Base-by-base conservation (phyloP, 2,888 invertebrate genomes). In the Standfussiana lucernea region DNA sequence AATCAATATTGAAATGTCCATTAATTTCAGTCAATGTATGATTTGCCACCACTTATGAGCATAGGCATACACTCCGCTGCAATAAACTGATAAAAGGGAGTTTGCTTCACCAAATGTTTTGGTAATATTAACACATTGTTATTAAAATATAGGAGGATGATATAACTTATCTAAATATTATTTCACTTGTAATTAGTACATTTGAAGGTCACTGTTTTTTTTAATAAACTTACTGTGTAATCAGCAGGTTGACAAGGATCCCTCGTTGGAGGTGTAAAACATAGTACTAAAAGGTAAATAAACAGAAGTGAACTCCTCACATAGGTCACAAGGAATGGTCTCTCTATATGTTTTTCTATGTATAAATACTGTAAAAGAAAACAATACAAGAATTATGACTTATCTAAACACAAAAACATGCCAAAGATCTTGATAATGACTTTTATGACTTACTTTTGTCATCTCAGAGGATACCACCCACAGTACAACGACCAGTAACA, bases 381-480 rank as follows among this genome's bases (percentile, higher is more conserved):
- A 83, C 71, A 76, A 76, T 79, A 61, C 35, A 77, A 45, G 56
- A 59, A 76, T 59, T 71, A 59, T 13, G n/a, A 35, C 4, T 53
- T 53, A n/a, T 45, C 67, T 13, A 59, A 13, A 32, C 2, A 53
- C 24, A 37, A 35, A 42, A 24, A 69, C 50, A 21, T 70, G 15
- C 32, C 13, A 21, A 62, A 56, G 10, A 32, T 35, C 50, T 70
- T 66, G 1, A 1, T 68, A 75, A n/a, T 65, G 56, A 32, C 28
- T 50, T 61, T 10, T 59, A 35, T 56, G 71, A 85, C 90, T 95
- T 96, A 99, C 99, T 98, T 99, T 98, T 80, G 99, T 99, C 81
- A 99, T 97, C 97, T 99, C 99, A 59, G 99, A 98, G 70, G 99
- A 99, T 73, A 98, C 98, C 73, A 99, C 99, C 99, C 99, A 99